phyloP scores from a whole-genome alignment of 2,888 invertebrate genomes.

The Erpobdella octoculata region DNA sequence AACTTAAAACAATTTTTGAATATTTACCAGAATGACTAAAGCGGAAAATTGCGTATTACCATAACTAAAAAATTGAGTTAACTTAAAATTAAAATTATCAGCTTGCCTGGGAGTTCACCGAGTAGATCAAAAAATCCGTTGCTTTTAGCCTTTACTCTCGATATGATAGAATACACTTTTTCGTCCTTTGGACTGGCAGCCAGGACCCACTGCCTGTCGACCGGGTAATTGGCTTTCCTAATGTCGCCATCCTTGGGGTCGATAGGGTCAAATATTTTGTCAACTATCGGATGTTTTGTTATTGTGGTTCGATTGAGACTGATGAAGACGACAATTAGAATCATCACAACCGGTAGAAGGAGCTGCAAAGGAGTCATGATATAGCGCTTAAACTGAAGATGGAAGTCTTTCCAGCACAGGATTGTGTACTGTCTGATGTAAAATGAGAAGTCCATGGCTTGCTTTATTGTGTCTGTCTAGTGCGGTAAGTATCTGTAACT shows the following conservation, averaged over 20 bases:
- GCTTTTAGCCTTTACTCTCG: neutral
- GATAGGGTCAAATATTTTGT: too few species aligned
- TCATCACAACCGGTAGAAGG: neutral
- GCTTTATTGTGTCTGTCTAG: too few species aligned
- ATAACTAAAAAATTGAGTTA: too few species aligned
- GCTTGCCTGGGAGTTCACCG: too few species aligned
- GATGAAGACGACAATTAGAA: slow-evolving; percentile 2
- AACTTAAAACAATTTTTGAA: too few species aligned
- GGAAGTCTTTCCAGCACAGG: slow-evolving; percentile 12
- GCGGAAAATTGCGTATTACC: too few species aligned
- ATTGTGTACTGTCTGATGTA: slow-evolving; percentile 3
- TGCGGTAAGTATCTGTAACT: too few species aligned
- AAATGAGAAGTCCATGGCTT: too few species aligned
- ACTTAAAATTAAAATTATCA: too few species aligned
- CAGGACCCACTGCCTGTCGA: neutral
- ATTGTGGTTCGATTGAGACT: neutral
- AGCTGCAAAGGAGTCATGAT: neutral
- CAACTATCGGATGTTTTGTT: too few species aligned
- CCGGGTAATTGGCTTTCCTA: neutral
- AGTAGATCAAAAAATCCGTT: neutral
- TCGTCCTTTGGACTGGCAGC: neutral
- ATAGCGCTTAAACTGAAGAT: neutral
- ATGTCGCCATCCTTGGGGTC: neutral
- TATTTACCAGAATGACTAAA: too few species aligned
- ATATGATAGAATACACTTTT: neutral